Base-by-base conservation (phyloP, 2,888 invertebrate species). In the Sinodicranocentrus sp. region DNA sequence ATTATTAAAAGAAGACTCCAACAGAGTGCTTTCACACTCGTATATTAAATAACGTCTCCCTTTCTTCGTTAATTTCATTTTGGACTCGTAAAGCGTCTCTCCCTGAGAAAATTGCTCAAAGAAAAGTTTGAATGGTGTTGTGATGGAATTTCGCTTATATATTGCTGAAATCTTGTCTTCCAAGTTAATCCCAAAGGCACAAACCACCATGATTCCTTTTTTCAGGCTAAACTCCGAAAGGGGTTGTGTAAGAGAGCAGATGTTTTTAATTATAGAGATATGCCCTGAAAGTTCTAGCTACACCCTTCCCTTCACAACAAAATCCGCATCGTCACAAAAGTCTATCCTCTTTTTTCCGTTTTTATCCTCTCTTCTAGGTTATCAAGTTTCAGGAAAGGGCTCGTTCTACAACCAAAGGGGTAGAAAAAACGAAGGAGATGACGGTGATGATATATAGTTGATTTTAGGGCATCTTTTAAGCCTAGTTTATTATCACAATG, bases 231-330 rank as follows among this genome's bases (percentile, higher is more conserved):
- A n/a, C n/a, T n/a, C n/a, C n/a, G n/a, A n/a, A 71, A 39, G 43
- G 39, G 61, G 57, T 54, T 77, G 52, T 44, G 44, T 23, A n/a
- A 48, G 52, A 44, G 33, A 71, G 33, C 77, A 77, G 83, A 83
- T 77, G 77, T 72, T 83, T 83, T 77, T 83, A 77, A 83, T 83
- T 77, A 82, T 70, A 68, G 39, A 43, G 1, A 44, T 48, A 19
- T 68, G 68, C 52, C 68, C 68, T 44, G 89, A 89, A 90, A 84
- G 82, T 65, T 63, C 48, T 65, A 65, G 65, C 52, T 65, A 28
- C 28, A 25, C 54, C 57, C 57, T 44, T 19, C 33, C 25, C 28
- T 48, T 8, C 44, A 15, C 23, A 44, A 17, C n/a, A 75, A 26
- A 26, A 19, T 15, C 25, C 25, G n/a, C n/a, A n/a, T n/a, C n/a